Evolutionary conservation across 2,113 vertebrate genomes (phyloP).

Genomic region (Phasianus colchicus): DNA sequence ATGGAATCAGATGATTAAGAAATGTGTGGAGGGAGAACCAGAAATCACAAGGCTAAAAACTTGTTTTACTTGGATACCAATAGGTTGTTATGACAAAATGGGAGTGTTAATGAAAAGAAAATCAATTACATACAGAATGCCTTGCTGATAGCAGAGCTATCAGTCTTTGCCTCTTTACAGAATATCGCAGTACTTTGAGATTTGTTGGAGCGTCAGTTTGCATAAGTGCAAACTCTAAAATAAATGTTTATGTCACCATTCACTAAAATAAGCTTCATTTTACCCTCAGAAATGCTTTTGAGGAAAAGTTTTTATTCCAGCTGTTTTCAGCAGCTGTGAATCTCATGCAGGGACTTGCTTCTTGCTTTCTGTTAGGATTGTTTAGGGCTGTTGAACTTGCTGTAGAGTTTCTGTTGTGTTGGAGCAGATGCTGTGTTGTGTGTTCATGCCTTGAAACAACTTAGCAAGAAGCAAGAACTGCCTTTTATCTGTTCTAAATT

Average conservation of each 20-base stretch:
- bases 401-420: background rate
- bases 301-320: background rate
- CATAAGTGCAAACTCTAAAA: accelerated
- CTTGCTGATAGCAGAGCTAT: background rate
- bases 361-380: accelerated
- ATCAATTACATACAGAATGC: accelerated
- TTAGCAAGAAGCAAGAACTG: accelerated
- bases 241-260: background rate
- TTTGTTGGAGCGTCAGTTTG: background rate
- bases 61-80: background rate
- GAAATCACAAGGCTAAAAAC: background rate
- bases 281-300: background rate
- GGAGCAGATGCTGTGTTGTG: background rate
- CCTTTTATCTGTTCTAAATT: background rate
- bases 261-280: accelerated
- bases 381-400: background rate
- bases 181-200: accelerated
- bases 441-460: background rate
- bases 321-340: background rate
- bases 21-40: background rate
- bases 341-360: background rate
- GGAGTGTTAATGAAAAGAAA: background rate
- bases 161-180: background rate
- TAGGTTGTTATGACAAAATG: background rate
- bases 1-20: background rate